A percentile compares a stretch with the other conserved stretches of the same genome.
Evolutionary conservation across 2,113 vertebrate species (phyloP).

Genomic region (Melospiza melodia): DNA sequence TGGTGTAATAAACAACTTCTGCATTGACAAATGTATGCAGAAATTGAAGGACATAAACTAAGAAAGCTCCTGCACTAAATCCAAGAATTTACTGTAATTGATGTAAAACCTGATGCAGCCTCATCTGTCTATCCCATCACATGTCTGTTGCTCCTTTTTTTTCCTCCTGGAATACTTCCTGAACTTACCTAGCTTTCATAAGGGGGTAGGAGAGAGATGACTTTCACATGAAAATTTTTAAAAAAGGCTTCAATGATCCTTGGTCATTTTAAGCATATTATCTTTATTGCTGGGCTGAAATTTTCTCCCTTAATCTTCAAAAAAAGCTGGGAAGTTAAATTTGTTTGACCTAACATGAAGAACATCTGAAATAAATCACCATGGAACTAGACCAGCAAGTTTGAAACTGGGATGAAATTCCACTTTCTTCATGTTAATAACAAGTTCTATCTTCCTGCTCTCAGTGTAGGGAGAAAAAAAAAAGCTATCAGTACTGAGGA

Average conservation of each 20-base stretch:
- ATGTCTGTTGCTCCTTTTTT: not conserved
- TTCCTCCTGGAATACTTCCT: not conserved
- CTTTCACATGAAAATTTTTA: not conserved
- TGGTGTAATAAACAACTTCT: not conserved
- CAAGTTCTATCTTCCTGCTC: not conserved
- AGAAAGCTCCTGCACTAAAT: not conserved
- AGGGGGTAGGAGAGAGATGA: not conserved
- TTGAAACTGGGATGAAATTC: not conserved
- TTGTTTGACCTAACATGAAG: not conserved
- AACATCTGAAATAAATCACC: not conserved
- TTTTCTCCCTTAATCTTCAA: not conserved
- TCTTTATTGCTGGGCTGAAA: not conserved
- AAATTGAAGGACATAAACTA: slow-evolving; percentile 6
- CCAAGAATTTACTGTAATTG: not conserved
- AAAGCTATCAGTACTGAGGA: not conserved
- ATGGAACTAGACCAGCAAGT: not conserved
- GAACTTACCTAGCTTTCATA: not conserved
- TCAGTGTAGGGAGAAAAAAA: not conserved
- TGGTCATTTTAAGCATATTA: not conserved
- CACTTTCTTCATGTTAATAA: not conserved
- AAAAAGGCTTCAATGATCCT: not conserved
- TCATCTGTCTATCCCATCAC: not conserved
- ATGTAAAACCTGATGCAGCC: not conserved
- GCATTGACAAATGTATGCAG: not conserved
- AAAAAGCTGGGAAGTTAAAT: not conserved